These are phyloP conservation scores for Eurystomus gularis DNA, from an alignment of 2,113 vertebrate genomes.

Conservation along the genomic window DNA sequence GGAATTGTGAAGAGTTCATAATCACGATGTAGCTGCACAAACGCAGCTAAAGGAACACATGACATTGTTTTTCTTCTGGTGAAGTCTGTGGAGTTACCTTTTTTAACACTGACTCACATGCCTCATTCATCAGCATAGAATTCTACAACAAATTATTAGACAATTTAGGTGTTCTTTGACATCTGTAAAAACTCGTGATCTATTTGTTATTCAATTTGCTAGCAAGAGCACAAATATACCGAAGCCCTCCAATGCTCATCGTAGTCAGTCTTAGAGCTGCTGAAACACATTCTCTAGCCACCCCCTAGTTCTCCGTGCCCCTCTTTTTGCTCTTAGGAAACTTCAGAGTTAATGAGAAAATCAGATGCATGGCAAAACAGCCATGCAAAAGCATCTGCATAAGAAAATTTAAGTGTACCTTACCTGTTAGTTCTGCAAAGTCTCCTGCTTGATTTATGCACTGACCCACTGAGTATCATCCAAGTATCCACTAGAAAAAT, in stretches of 20 bases:
- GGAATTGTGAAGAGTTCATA: neutral
- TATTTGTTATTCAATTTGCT: neutral
- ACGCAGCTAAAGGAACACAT: neutral
- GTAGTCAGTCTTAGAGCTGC: neutral
- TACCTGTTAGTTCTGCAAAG: neutral
- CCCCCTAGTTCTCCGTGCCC: neutral
- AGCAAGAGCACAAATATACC: neutral
- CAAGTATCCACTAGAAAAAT: conserved; percentile 10
- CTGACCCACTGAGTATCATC: neutral
- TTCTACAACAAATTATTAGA: neutral
- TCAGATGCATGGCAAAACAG: neutral
- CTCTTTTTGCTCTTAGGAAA: neutral
- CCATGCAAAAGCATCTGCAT: neutral
- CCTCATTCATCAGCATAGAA: neutral
- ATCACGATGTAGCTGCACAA: neutral
- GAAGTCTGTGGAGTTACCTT: neutral
- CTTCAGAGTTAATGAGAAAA: neutral
- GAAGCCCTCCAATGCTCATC: rapidly evolving
- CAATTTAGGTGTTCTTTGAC: rapidly evolving
- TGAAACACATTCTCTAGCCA: neutral
- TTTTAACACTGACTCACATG: neutral
- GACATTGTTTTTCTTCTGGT: neutral
- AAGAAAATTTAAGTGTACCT: neutral
- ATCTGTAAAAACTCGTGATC: neutral
- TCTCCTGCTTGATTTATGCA: neutral